A percentile compares a stretch with the other conserved stretches of the same genome.
phyloP scores from a whole-genome alignment of 2,888 invertebrate genomes.

The Candidula unifasciata region DNA sequence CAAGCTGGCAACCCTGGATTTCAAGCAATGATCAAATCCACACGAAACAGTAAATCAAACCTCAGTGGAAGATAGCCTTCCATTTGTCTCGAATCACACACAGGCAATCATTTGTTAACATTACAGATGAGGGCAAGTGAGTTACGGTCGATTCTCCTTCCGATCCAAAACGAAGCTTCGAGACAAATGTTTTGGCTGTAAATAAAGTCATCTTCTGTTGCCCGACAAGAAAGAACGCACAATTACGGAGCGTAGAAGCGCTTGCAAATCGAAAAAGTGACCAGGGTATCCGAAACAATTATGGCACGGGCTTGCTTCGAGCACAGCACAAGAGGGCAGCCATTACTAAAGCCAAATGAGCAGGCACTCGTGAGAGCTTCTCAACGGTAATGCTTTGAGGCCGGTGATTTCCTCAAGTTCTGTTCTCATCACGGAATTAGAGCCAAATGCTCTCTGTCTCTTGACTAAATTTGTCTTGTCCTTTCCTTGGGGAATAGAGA shows the following conservation, averaged over 20 bases:
- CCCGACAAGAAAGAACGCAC: slow-evolving; percentile 26
- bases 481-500: slow-evolving; percentile 31
- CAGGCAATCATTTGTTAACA: slow-evolving; percentile 9
- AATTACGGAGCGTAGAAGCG: slow-evolving; percentile 42
- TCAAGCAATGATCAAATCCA: not conserved
- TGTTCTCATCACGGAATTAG: slow-evolving; percentile 53
- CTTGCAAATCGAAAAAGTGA: slow-evolving; percentile 32
- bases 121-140: slow-evolving; percentile 27
- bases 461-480: slow-evolving; percentile 53
- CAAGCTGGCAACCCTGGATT: too few relatives aligned
- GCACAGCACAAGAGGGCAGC: slow-evolving; percentile 40
- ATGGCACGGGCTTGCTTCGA: slow-evolving; percentile 8
- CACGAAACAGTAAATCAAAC: not conserved
- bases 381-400: slow-evolving; percentile 45
- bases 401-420: slow-evolving; percentile 50
- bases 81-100: not conserved
- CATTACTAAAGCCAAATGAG: slow-evolving; percentile 51
- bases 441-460: slow-evolving; percentile 43
- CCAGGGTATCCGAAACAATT: slow-evolving; percentile 50
- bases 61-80: not conserved
- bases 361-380: slow-evolving; percentile 38
- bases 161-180: slow-evolving; percentile 42
- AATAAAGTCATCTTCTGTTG: slow-evolving; percentile 54
- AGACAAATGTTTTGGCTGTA: slow-evolving; percentile 60
- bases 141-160: slow-evolving; percentile 26